Evolutionary conservation across 2,888 invertebrate genomes (phyloP).

Genomic region (Horisme vitalbata): DNA sequence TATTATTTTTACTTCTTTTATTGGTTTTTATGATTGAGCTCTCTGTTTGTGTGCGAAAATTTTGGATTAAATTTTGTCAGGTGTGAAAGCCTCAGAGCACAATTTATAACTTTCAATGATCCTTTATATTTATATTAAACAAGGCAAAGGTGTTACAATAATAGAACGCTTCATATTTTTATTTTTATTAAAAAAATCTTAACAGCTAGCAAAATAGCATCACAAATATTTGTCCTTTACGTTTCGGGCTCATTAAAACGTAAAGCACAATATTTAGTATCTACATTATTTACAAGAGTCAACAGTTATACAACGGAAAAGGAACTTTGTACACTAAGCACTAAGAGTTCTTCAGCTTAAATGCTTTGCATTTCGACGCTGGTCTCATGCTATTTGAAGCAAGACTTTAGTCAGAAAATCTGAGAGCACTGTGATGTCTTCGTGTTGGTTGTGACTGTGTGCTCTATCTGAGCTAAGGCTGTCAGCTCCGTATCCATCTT

Average conservation of each 20-base stretch:
- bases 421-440: slow-evolving; percentile 81
- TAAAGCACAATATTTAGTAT: slow-evolving; percentile 53
- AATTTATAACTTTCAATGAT: neutral
- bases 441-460: slow-evolving; percentile 68
- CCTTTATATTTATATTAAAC: neutral
- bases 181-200: slow-evolving; percentile 52
- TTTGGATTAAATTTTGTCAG: too few relatives aligned
- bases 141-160: neutral
- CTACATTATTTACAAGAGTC: slow-evolving; percentile 36
- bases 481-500: slow-evolving; percentile 75
- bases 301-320: slow-evolving; percentile 39
- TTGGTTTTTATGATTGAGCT: too few relatives aligned
- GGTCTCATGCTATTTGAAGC: slow-evolving; percentile 74
- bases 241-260: slow-evolving; percentile 80
- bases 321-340: slow-evolving; percentile 64
- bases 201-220: slow-evolving; percentile 39
- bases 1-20: neutral
- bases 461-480: slow-evolving; percentile 72
- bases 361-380: slow-evolving; percentile 68
- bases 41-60: too few relatives aligned
- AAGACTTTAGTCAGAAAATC: slow-evolving; percentile 80
- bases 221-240: slow-evolving; percentile 58
- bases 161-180: slow-evolving; percentile 1
- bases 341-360: slow-evolving; percentile 50
- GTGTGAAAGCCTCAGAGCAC: too few relatives aligned